These are phyloP conservation scores for Naja naja DNA, from an alignment of 2,113 vertebrate species.

Conservation along the genomic window DNA sequence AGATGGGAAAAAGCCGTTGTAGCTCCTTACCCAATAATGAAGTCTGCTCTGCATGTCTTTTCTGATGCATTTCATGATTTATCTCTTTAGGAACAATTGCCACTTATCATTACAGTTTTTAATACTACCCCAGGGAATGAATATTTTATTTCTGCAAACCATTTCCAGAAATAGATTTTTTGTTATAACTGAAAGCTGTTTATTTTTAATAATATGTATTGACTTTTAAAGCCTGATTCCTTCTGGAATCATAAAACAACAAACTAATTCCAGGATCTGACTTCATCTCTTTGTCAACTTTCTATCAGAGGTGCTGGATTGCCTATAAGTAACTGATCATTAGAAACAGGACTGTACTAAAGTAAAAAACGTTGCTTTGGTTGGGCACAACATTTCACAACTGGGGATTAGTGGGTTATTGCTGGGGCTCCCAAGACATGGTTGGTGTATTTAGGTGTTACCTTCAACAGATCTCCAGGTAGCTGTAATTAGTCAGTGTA, in stretches of 20 bases:
- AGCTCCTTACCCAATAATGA: conserved; percentile 27
- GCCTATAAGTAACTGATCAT: conserved; percentile 65
- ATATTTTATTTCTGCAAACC: conserved; percentile 61
- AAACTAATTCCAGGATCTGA: conserved; percentile 41
- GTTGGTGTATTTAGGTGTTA: background rate
- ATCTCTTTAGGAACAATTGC: conserved; percentile 54
- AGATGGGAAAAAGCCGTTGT: background rate
- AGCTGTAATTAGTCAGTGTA: background rate
- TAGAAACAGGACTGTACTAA: conserved; percentile 37
- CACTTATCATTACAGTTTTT: conserved; percentile 59
- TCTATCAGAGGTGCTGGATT: conserved; percentile 65
- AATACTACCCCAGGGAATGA: conserved; percentile 50
- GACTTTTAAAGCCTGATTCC: conserved; percentile 47
- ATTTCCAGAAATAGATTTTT: conserved; percentile 56
- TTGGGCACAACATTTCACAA: background rate
- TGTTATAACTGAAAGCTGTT: conserved; percentile 51
- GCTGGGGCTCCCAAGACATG: too few species aligned
- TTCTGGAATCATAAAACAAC: conserved; percentile 51
- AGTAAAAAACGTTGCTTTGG: background rate
- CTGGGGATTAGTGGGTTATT: background rate
- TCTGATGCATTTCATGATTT: conserved; percentile 36
- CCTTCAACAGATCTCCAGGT: background rate
- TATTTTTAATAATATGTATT: conserved; percentile 60
- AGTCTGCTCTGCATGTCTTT: conserved; percentile 30
- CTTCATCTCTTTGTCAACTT: conserved; percentile 63